Evolutionary conservation across 2,113 vertebrate genomes (phyloP).

Genomic region (Rhodinocichla rosea): DNA sequence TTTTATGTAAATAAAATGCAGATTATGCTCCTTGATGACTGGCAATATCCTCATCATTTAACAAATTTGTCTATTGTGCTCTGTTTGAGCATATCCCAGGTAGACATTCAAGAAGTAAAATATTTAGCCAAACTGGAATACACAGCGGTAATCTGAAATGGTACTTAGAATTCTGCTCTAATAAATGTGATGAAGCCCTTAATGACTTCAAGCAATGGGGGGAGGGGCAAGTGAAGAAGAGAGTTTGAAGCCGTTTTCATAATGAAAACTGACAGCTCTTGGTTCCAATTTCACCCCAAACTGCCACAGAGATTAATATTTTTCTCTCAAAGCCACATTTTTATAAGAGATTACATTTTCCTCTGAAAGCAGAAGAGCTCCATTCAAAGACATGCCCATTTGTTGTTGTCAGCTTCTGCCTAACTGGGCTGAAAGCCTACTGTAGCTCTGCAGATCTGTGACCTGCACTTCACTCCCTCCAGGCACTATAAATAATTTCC

Average conservation of each 20-base stretch:
- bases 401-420: conserved; percentile 49
- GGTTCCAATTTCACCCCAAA: background rate
- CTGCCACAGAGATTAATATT: conserved; percentile 25
- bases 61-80: background rate
- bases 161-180: background rate
- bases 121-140: background rate
- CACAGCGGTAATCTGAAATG: background rate
- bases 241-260: background rate
- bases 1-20: background rate
- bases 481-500: conserved; percentile 75
- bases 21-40: background rate
- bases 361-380: conserved; percentile 14
- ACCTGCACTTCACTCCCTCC: conserved; percentile 49
- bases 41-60: background rate
- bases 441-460: conserved; percentile 38
- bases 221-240: background rate
- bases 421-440: conserved; percentile 43
- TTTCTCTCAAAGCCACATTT: conserved; percentile 27
- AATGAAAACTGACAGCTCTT: background rate
- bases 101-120: background rate
- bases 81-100: background rate
- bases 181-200: background rate
- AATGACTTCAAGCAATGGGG: background rate
- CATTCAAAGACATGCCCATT: conserved; percentile 33
- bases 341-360: conserved; percentile 14